These are phyloP conservation scores for Eumaeus atala DNA, from an alignment of 1,140 invertebrate genomes.

Conservation along the genomic window DNA sequence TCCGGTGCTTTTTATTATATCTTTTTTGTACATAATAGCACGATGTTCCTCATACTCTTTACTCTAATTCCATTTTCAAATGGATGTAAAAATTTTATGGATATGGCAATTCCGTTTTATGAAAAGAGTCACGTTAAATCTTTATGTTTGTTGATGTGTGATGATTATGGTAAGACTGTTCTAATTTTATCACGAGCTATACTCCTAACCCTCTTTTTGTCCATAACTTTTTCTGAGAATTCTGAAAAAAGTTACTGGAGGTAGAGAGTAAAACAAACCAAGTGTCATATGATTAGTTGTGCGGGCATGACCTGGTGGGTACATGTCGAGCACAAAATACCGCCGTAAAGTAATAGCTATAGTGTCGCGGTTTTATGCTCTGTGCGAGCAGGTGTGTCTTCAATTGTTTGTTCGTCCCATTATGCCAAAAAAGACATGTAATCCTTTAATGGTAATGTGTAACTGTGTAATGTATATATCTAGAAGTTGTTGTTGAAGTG, in stretches of 20 bases:
- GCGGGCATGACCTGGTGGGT: too few species aligned
- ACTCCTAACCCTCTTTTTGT: too few species aligned
- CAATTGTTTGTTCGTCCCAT: too few species aligned
- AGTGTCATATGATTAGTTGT: too few species aligned
- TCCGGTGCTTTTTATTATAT: background rate
- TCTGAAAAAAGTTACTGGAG: background rate
- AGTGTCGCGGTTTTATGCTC: too few species aligned
- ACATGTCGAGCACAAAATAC: too few species aligned
- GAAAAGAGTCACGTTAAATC: background rate
- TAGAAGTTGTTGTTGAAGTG: background rate
- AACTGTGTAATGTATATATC: background rate
- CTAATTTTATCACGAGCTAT: background rate
- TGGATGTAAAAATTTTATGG: background rate
- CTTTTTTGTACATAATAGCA: background rate
- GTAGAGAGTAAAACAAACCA: too few species aligned
- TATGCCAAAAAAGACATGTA: background rate
- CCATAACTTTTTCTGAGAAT: background rate
- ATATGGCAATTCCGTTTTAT: conserved; percentile 1
- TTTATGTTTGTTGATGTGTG: conserved; percentile 5
- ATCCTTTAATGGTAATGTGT: background rate
- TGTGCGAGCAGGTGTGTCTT: too few species aligned
- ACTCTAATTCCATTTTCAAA: background rate
- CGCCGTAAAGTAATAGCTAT: too few species aligned
- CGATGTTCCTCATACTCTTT: background rate
- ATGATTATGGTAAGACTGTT: background rate